Evolutionary conservation across 2,797 vertebrate species (phyloP), one percentile per base, ranked within the genome.

Genomic region (Acanthiza pusilla): DNA sequence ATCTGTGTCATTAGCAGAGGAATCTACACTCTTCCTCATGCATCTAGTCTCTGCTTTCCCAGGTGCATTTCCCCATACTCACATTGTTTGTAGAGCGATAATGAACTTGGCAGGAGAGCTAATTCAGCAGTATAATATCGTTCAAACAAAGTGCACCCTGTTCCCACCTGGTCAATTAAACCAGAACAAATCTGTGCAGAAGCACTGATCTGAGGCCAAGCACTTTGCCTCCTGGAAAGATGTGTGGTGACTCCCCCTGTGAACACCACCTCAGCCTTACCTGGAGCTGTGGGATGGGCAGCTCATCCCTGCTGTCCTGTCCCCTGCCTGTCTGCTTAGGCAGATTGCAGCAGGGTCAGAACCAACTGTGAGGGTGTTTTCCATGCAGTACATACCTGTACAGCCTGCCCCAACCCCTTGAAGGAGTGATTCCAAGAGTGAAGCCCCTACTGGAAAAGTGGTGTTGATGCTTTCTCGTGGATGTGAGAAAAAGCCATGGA

Each of bases 111-210:
- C 96, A 80, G 94, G 94, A 89, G 95, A 95, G 93, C 94, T 94
- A 90, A 92, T 94, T 94, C 95, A 93, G 76, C 62, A 92, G 47
- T 80, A 94, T 95, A 96, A 96, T 95, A 66, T 96, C 75, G 93
- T 89, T 88, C 54, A 88, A 70, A 91, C 85, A 88, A 94, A 93
- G 91, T 94, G 94, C 94, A 96, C 83, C 67, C 38, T 94, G 96
- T 96, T 96, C 94, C 93, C 93, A 93, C 70, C 94, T 94, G 90
- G 91, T 94, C 88, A 94, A 96, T 96, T 94, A 96, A 96, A 91
- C 94, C 42, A 84, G 85, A 96, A 95, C 86, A 93, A 95, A 96
- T 96, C 91, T 74, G 22, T 88, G 80, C 72, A 76, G 88, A 91
- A 95, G 88, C 91, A 96, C n/a, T 95, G 95, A 94, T n/a, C 94